Evolutionary conservation across 2,888 invertebrate species (phyloP), one percentile per base, ranked within the genome.

Genomic region (Drepanosiphum platanoidis): DNA sequence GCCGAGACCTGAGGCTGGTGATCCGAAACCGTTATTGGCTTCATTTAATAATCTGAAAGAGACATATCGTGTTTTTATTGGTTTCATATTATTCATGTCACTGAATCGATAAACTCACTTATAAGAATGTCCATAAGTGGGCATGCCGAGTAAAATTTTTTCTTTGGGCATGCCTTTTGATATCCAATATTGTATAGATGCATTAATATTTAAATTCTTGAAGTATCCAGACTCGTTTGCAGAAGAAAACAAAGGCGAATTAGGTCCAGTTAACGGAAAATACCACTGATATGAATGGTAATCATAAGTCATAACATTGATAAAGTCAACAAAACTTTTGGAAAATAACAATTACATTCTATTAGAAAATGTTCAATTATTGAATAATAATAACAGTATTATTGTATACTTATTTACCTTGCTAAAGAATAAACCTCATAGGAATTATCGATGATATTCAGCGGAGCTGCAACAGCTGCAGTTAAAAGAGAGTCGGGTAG

Each of bases 221-320:
- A 94, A 91, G 88, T 93, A 93, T 1, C 91, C 90, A 88, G 96
- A 95, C 1, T 90, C 90, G 13, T 68, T 42, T 90, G 88, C 9
- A 92, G 91, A 30, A 1, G 92, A 90, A 89, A 92, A 95, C 4
- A 97, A 90, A 0, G 97, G 97, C 0, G 97, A 92, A 90, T 97
- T 97, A 22, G 96, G 91, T 88, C 92, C 94, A 30, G 97, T 97
- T 88, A 96, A 93, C 0, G 97, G 97, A 1, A 94, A 93, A 87
- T 92, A 92, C 89, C 92, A 92, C 7, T 93, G 92, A 88, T 92
- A 97, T 88, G 93, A 94, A 89, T 97, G 96, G 89, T 93, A 97
- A 89, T 97, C 97, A 89, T 97, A 97, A 0, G 95, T 92, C 97
- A 97, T 97, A n/a, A 97, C 89, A 89, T 96, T 96, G 0, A 96